These are phyloP conservation scores for Drosophila elegans DNA, from an alignment of 1,140 invertebrate species.

Conservation along the genomic window DNA sequence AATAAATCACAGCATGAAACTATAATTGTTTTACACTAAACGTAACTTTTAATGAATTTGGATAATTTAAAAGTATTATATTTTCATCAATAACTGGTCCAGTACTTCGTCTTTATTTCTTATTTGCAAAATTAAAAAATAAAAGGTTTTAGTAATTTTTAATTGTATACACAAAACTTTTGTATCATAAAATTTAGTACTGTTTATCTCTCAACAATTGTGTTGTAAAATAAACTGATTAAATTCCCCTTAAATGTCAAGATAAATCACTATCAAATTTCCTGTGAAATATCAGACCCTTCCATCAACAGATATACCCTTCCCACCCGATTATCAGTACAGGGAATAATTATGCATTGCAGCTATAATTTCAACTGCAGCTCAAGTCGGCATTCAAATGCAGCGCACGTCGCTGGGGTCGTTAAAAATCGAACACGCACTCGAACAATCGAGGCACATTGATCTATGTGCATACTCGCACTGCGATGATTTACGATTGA, in stretches of 20 bases:
- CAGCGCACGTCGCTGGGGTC: constrained; percentile 61
- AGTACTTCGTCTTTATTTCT: no score
- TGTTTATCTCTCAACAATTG: neutral
- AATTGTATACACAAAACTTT: no score
- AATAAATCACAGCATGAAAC: neutral
- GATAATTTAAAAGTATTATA: no score
- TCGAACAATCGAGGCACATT: constrained; percentile 77
- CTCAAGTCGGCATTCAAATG: constrained; percentile 60
- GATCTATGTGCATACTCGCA: constrained; percentile 61
- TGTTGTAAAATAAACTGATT: neutral
- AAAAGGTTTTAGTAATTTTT: no score
- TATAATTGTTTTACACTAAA: no score
- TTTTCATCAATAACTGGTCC: no score
- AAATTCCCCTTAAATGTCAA: neutral
- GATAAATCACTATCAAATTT: neutral
- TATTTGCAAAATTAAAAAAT: no score
- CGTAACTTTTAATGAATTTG: no score
- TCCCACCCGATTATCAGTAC: constrained; percentile 1
- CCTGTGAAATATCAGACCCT: constrained; percentile 1
- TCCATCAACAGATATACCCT: constrained; percentile 20
- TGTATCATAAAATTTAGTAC: no score
- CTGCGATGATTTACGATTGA: constrained; percentile 73
- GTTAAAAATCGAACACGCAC: constrained; percentile 83
- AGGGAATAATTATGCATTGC: constrained; percentile 64
- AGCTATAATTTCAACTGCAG: constrained; percentile 30